These are phyloP conservation scores for Solea solea DNA, from an alignment of 2,113 vertebrate species.

Conservation along the genomic window DNA sequence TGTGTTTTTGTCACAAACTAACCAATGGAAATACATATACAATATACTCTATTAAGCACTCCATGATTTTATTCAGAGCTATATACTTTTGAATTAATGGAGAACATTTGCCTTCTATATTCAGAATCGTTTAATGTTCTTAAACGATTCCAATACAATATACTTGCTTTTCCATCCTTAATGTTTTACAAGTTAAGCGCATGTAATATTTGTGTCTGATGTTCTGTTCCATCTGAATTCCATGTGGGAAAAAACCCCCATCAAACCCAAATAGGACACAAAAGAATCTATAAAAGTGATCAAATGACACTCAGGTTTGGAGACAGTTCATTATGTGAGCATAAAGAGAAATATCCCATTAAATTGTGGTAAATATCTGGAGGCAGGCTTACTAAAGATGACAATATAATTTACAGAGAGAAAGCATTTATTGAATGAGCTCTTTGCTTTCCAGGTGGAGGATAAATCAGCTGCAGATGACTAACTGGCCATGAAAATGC, in stretches of 20 bases:
- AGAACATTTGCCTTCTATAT: no score
- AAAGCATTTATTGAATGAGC: background rate
- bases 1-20: no score
- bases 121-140: no score
- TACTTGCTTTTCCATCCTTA: background rate
- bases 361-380: background rate
- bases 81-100: no score
- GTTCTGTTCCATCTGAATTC: background rate
- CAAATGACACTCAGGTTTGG: background rate
- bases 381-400: background rate
- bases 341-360: background rate
- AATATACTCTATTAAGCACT: no score
- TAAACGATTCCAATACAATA: no score
- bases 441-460: constrained; percentile 19
- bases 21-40: no score
- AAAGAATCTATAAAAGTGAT: background rate
- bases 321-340: background rate
- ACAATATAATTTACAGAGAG: background rate
- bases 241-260: background rate
- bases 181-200: background rate
- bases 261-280: background rate
- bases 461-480: constrained; percentile 27
- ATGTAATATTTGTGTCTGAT: background rate
- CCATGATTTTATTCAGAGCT: no score
- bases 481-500: background rate